A percentile compares a stretch with the other conserved stretches of the same genome.
Evolutionary conservation across 1,140 invertebrate species (phyloP).

Genomic region (Pararge aegeria): DNA sequence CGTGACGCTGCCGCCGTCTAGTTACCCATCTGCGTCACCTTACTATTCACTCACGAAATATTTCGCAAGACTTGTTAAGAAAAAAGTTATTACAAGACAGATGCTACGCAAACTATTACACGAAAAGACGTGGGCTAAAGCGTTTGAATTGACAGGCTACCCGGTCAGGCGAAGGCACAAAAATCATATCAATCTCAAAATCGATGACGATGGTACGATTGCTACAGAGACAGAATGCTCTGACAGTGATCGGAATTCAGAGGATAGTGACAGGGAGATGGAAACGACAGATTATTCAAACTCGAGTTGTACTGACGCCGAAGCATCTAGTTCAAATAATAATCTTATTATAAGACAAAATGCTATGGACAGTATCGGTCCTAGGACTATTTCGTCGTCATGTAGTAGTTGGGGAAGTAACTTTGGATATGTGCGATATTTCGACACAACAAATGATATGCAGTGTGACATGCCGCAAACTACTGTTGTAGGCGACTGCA

Average conservation of each 20-base stretch:
- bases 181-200: slow-evolving; percentile 79
- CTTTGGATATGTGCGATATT: slow-evolving; percentile 84
- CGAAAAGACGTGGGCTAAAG: slow-evolving; percentile 70
- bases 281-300: slow-evolving; percentile 61
- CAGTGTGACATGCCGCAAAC: slow-evolving; percentile 44
- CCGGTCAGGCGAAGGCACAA: slow-evolving; percentile 79
- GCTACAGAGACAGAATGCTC: slow-evolving; percentile 76
- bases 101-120: slow-evolving; percentile 86
- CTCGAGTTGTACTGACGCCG: slow-evolving; percentile 58
- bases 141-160: slow-evolving; percentile 75
- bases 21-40: slow-evolving; percentile 84
- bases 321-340: slow-evolving; percentile 55
- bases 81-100: slow-evolving; percentile 84
- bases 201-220: slow-evolving; percentile 76
- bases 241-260: slow-evolving; percentile 53
- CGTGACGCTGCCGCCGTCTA: slow-evolving; percentile 81
- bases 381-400: slow-evolving; percentile 63
- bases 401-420: slow-evolving; percentile 79
- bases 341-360: slow-evolving; percentile 78
- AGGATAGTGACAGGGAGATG: slow-evolving; percentile 63
- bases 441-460: slow-evolving; percentile 67
- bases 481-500: slow-evolving; percentile 60
- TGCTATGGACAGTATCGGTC: slow-evolving; percentile 75
- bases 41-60: slow-evolving; percentile 87
- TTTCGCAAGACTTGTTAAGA: slow-evolving; percentile 86